Percentiles rank a stretch among this genome's conserved stretches.
phyloP scores from a whole-genome alignment of 1,140 invertebrate species.

The Ceratoteleas bidentatus region DNA sequence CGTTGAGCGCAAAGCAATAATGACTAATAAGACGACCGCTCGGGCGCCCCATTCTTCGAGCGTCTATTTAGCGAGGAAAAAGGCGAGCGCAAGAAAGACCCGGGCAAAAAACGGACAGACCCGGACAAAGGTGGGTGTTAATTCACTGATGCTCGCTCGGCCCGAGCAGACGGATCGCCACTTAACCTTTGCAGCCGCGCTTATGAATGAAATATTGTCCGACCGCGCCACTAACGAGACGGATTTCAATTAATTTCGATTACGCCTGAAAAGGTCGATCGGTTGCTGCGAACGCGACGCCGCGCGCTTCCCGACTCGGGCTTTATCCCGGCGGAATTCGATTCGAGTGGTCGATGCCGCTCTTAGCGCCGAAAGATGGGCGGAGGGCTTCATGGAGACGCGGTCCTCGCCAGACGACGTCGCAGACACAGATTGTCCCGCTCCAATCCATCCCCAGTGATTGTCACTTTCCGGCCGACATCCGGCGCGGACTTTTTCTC shows the following conservation, averaged over 20 bases:
- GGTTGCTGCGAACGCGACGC: neutral
- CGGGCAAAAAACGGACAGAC: neutral
- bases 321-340: too few species aligned
- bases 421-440: conserved; percentile 74
- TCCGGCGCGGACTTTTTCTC: conserved; percentile 74
- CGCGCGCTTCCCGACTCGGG: neutral
- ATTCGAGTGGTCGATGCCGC: neutral
- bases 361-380: conserved; percentile 39
- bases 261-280: conserved; percentile 4
- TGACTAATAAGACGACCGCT: conserved; percentile 66
- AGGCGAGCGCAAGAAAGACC: conserved; percentile 11
- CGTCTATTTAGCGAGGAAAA: conserved; percentile 43
- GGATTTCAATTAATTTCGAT: conserved; percentile 17
- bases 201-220: conserved; percentile 41
- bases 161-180: conserved; percentile 39
- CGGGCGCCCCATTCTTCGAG: conserved; percentile 53
- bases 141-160: conserved; percentile 48
- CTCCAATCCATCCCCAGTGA: conserved; percentile 70
- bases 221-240: conserved; percentile 15
- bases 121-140: conserved; percentile 49
- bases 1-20: conserved; percentile 64
- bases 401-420: conserved; percentile 31
- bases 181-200: conserved; percentile 34
- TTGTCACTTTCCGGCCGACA: conserved; percentile 79
- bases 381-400: conserved; percentile 41